A percentile compares a stretch with the other conserved stretches of the same genome.
Evolutionary conservation across 1,140 invertebrate genomes (phyloP).

Genomic region (Wiebesia pumilae): DNA sequence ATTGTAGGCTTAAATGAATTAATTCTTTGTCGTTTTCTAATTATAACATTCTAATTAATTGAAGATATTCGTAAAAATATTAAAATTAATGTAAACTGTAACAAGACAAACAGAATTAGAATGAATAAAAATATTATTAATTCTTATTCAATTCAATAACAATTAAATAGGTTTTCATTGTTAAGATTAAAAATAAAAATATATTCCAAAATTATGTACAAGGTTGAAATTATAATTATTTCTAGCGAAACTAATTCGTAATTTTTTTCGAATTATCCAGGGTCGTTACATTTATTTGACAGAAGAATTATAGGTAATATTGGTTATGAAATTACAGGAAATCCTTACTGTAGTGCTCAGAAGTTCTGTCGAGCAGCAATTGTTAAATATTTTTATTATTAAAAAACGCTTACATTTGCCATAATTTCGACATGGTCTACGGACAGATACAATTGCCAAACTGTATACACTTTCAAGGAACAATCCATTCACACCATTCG

Average conservation of each 20-base stretch:
- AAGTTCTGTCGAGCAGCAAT: neutral
- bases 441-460: neutral
- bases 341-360: neutral
- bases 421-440: conserved; percentile 11
- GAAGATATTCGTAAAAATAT: too few species aligned
- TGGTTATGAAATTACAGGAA: conserved; percentile 14
- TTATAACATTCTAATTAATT: too few species aligned
- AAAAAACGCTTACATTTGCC: neutral
- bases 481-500: neutral
- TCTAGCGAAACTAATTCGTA: conserved; percentile 14
- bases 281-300: neutral
- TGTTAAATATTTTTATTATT: neutral
- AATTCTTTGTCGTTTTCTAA: too few species aligned
- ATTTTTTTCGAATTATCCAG: neutral
- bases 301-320: conserved; percentile 18
- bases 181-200: too few species aligned
- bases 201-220: too few species aligned
- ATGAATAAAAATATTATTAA: too few species aligned
- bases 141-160: too few species aligned
- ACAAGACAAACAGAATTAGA: too few species aligned
- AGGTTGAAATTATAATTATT: neutral
- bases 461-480: neutral
- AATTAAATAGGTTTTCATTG: too few species aligned
- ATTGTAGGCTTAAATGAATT: too few species aligned
- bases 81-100: too few species aligned